Evolutionary conservation across 2,888 invertebrate species (phyloP).

Genomic region (Scelioninae gen. 1): DNA sequence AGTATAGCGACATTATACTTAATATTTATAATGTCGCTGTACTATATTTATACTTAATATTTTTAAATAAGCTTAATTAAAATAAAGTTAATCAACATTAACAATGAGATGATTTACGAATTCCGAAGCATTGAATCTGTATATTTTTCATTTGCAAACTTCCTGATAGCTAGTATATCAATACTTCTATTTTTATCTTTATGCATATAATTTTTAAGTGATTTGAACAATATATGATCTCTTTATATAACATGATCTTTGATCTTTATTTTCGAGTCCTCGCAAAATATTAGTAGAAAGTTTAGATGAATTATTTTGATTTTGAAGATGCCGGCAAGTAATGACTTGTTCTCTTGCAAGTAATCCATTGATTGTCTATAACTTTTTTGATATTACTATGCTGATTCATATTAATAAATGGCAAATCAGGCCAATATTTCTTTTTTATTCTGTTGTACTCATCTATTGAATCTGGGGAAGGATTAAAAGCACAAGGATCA

Average conservation of each 20-base stretch:
- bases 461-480: constrained; percentile 54
- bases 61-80: not conserved
- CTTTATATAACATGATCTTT: constrained; percentile 24
- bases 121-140: constrained; percentile 9
- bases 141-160: constrained; percentile 25
- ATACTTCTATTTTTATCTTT: constrained; percentile 12
- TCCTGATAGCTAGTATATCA: constrained; percentile 20
- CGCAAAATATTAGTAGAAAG: not conserved
- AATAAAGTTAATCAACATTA: too few species aligned
- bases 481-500: constrained; percentile 48
- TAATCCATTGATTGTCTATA: constrained; percentile 11
- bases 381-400: constrained; percentile 4
- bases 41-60: not conserved
- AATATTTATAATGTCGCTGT: too few species aligned
- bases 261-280: constrained; percentile 9
- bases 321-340: too few species aligned
- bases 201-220: constrained; percentile 14
- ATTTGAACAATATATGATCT: constrained; percentile 5
- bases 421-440: constrained; percentile 44
- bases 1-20: constrained; percentile 1
- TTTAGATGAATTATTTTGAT: not conserved
- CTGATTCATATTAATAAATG: not conserved
- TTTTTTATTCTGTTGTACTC: constrained; percentile 70
- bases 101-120: too few species aligned
- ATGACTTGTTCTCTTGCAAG: not conserved